Evolutionary conservation across 2,113 vertebrate species (phyloP), one percentile per base, ranked within the genome.

Genomic region (Capreolus pygargus): DNA sequence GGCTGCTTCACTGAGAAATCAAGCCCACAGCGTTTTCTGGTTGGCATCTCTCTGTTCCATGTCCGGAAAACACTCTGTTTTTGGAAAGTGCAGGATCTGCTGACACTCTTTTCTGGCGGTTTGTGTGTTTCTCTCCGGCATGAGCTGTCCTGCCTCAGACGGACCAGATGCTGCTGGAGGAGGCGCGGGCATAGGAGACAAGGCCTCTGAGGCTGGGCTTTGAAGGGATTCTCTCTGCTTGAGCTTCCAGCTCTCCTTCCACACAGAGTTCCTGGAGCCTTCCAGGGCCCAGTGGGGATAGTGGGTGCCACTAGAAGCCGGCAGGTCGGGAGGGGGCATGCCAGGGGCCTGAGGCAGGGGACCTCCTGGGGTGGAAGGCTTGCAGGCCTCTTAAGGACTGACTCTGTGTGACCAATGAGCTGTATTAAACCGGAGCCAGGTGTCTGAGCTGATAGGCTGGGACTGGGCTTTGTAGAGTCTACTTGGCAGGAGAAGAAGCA

Each of bases 51-150:
- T 89, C 90, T 95, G 85, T 90, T 86, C 87, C 12, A 19, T 97
- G 95, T 96, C 92, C 94, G 89, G 86, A 82, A 97, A 97, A 97
- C 93, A 88, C 92, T 95, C 92, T 85, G 94, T 61, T 97, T 96
- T 97, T 81, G 83, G 82, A 89, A 96, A 98, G 97, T 58, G 39
- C 57, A 55, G 54, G 50, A 78, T 97, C 94, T 96, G 93, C 88
- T 55, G 87, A 96, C 95, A 86, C 83, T 79, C 86, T 88, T 64
- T 92, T 25, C 95, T 76, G n/a, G 91, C 79, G 84, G 89, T 64
- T 15, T 30, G n/a, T 93, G 87, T 93, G 70, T 84, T 55, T 95
- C 82, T 79, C 82, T 79, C 76, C 11, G 11, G 23, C 21, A 17
- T 33, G 67, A 39, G 19, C 33, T 1, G 39, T 39, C 83, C 30